These are phyloP conservation scores for Seira musarum DNA, from an alignment of 2,888 invertebrate species.

Conservation along the genomic window DNA sequence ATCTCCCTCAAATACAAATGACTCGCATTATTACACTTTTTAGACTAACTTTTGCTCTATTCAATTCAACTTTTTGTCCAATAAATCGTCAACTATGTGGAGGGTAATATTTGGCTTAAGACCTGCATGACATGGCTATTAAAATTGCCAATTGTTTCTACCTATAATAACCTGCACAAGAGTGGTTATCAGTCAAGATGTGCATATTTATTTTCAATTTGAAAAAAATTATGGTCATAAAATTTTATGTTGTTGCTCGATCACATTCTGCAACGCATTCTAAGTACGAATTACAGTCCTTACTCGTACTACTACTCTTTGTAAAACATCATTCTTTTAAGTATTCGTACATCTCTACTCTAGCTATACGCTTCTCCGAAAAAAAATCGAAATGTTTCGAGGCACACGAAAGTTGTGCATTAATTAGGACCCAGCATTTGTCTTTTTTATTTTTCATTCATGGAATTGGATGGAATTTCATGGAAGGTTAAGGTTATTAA, in stretches of 20 bases:
- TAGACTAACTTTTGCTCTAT: no score
- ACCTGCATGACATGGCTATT: slow-evolving; percentile 16
- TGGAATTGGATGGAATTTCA: not conserved
- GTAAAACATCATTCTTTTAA: no score
- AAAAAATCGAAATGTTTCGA: slow-evolving; percentile 39
- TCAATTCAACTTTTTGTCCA: not conserved
- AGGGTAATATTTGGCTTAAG: slow-evolving; percentile 4
- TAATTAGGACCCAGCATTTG: not conserved
- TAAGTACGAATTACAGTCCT: no score
- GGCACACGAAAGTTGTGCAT: slow-evolving; percentile 9
- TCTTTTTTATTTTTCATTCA: not conserved
- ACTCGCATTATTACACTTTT: no score
- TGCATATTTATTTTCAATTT: slow-evolving; percentile 63
- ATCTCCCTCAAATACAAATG: no score
- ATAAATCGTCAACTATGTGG: slow-evolving; percentile 8
- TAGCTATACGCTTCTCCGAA: no score
- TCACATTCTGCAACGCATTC: slow-evolving; percentile 56
- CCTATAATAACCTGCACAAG: not conserved
- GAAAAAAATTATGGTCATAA: slow-evolving; percentile 68
- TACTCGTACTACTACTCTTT: no score
- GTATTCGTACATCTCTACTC: no score
- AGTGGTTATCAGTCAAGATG: slow-evolving; percentile 13
- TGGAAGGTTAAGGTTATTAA: not conserved
- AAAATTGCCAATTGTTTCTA: slow-evolving; percentile 22
- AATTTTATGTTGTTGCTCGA: slow-evolving; percentile 68